phyloP scores from a whole-genome alignment of 2,797 vertebrate genomes.

The Amblyopsis hoosieri region DNA sequence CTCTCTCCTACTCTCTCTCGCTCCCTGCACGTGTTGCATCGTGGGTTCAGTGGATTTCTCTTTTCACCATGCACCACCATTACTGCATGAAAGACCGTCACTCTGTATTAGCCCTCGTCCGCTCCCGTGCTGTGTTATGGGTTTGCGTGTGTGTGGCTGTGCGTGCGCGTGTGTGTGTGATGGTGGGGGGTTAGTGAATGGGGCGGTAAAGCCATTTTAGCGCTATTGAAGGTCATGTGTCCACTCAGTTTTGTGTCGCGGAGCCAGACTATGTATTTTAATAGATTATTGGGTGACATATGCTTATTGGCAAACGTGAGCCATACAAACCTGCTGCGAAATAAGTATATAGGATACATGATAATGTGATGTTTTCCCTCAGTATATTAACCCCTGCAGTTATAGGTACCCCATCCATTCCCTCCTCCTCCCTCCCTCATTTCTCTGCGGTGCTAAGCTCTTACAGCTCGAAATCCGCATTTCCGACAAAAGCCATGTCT shows the following conservation, averaged over 20 bases:
- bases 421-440: conserved; percentile 8
- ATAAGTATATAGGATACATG: conserved; percentile 21
- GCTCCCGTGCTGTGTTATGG: conserved; percentile 34
- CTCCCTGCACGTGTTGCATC: conserved; percentile 30
- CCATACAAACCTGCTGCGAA: conserved; percentile 7
- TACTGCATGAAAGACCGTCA: conserved; percentile 85
- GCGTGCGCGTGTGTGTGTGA: conserved; percentile 23
- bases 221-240: conserved; percentile 76
- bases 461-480: conserved; percentile 39
- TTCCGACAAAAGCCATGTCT: conserved; percentile 56
- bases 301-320: no score
- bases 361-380: neutral
- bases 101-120: conserved; percentile 74
- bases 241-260: conserved; percentile 52
- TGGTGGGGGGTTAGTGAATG: conserved; percentile 30
- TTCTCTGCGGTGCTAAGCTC: conserved; percentile 58
- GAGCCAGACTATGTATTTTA: conserved; percentile 6
- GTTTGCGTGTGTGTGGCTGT: conserved; percentile 25
- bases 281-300: conserved; percentile 44
- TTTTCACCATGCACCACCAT: conserved; percentile 77
- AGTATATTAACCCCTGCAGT: conserved; percentile 4
- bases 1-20: conserved; percentile 9
- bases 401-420: conserved; percentile 17
- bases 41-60: conserved; percentile 75
- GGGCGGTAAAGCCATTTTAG: conserved; percentile 67